phyloP scores from a whole-genome alignment of 2,797 vertebrate genomes.

The Argya squamiceps region DNA sequence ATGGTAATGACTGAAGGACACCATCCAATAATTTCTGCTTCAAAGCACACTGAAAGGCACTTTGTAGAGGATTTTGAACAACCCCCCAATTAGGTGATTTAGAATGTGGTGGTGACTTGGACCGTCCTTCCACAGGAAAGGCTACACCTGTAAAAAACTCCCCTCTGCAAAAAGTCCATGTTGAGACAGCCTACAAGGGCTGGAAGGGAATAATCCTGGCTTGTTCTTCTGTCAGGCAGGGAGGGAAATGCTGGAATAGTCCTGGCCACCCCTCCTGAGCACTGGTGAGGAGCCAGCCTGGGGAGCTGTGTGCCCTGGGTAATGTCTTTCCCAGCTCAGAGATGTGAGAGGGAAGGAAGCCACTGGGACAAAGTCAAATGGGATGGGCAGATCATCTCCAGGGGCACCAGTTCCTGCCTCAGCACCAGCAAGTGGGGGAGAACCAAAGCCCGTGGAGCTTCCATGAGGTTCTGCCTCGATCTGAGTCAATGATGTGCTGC shows the following conservation, averaged over 20 bases:
- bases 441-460: not conserved
- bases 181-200: not conserved
- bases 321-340: not conserved
- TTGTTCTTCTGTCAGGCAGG: not conserved
- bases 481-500: not conserved
- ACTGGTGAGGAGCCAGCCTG: not conserved
- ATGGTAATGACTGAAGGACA: constrained; percentile 14
- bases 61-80: not conserved
- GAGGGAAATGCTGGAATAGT: not conserved
- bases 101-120: not conserved
- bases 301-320: not conserved
- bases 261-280: not conserved
- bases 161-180: not conserved
- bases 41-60: constrained; percentile 41
- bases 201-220: not conserved
- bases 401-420: not conserved
- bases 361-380: not conserved
- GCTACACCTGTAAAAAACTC: not conserved
- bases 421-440: not conserved
- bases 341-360: not conserved
- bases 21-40: constrained; percentile 54
- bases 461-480: not conserved
- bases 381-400: not conserved
- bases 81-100: not conserved
- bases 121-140: not conserved